A percentile compares a stretch with the other conserved stretches of the same genome.
Evolutionary conservation across 2,797 vertebrate species (phyloP).

Genomic region (Pristis pectinata): DNA sequence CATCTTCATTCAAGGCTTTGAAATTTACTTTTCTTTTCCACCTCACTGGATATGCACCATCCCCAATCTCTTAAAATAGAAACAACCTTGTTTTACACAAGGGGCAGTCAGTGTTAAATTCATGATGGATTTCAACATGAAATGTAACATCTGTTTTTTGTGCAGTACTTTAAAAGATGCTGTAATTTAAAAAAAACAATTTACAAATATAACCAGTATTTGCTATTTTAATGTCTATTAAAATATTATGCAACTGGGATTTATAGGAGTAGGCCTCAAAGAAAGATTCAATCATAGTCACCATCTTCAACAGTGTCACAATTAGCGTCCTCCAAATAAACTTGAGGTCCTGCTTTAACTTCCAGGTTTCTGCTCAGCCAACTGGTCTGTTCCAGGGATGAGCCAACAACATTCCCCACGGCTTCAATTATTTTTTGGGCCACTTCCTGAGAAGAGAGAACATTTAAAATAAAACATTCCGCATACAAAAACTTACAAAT

Average conservation of each 20-base stretch:
- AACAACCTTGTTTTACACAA: not conserved
- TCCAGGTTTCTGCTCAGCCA: conserved; percentile 95
- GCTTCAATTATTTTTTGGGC: conserved; percentile 89
- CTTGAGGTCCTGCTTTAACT: conserved; percentile 91
- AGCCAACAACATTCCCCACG: conserved; percentile 83
- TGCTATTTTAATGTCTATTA: not conserved
- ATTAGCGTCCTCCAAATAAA: conserved; percentile 70
- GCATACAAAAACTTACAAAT: not conserved
- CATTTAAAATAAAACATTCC: not conserved
- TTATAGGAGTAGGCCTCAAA: not conserved
- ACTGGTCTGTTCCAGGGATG: conserved; percentile 93
- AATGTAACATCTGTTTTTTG: not conserved
- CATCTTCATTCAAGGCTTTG: not conserved
- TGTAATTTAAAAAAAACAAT: too few species aligned
- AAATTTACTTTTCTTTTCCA: not conserved
- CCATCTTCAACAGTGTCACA: conserved; percentile 65
- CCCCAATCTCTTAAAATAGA: not conserved
- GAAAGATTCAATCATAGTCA: conserved; percentile 43
- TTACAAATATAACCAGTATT: not conserved
- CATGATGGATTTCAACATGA: not conserved
- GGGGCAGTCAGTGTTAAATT: not conserved
- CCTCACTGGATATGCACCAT: not conserved
- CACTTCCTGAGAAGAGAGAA: conserved; percentile 68
- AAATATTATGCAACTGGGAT: not conserved
- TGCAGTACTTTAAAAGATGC: too few species aligned